Percentiles rank a stretch among this genome's conserved stretches.
Evolutionary conservation across 2,797 vertebrate genomes (phyloP).

Genomic region (Acrocephalus scirpaceus): DNA sequence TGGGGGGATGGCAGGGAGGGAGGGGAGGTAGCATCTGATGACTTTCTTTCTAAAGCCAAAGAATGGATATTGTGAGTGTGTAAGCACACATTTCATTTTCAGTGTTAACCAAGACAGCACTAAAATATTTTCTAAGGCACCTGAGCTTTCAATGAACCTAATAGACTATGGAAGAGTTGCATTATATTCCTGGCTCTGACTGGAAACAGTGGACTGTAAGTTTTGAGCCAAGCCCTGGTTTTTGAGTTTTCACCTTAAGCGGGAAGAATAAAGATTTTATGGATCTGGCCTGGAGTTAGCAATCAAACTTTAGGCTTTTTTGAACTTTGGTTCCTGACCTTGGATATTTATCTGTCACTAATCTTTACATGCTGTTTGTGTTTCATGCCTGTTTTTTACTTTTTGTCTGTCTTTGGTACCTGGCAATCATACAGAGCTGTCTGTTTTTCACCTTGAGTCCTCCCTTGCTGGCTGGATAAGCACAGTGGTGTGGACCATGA

Average conservation of each 20-base stretch:
- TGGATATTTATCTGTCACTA: not conserved
- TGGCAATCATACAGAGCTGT: not conserved
- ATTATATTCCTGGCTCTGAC: not conserved
- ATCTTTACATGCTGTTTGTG: not conserved
- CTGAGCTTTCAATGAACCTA: not conserved
- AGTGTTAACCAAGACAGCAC: not conserved
- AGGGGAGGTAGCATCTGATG: not conserved
- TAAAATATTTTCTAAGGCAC: not conserved
- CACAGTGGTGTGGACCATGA: not conserved
- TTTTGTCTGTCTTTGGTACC: not conserved
- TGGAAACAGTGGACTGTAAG: not conserved
- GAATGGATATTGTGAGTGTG: not conserved
- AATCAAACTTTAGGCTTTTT: not conserved
- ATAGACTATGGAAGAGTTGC: not conserved
- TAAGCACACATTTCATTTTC: not conserved
- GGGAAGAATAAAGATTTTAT: not conserved
- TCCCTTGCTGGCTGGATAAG: not conserved
- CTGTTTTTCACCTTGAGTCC: conserved; percentile 24
- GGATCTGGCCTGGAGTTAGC: not conserved
- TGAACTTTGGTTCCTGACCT: not conserved
- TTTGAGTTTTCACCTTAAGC: not conserved
- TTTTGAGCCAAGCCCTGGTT: not conserved
- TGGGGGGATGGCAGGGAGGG: not conserved
- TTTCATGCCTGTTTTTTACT: not conserved
- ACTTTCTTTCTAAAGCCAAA: not conserved